Base-by-base conservation (phyloP, 1,140 invertebrate genomes). In the Magallana gigas region DNA sequence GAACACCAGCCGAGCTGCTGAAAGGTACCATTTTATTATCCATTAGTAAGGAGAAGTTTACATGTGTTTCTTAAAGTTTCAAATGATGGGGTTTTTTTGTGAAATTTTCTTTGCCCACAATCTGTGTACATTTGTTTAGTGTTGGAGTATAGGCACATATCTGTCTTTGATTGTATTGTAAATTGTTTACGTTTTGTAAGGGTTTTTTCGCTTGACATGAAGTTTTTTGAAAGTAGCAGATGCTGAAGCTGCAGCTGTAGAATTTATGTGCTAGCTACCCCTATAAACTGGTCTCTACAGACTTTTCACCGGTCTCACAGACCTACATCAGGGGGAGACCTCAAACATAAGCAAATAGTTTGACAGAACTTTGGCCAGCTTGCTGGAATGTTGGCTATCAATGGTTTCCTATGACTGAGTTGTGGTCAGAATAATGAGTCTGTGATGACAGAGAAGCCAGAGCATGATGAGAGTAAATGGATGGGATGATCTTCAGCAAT, bases 11-110 rank as follows among this genome's bases (percentile, higher is more conserved):
- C 8, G 18, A 71, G 68, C 18, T 71, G 68, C 68, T 71, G 68
- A 71, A 71, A 71, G 68, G 68, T 71, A 71, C 68, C 68, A 71
- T 18, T 71, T 71, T 71, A 71, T 71, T 71, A 29, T 29, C n/a
- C 68, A 71, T 71, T 29, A 71, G 68, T 29, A 8, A 71, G 68
- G 36, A 8, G n/a, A 23, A 29, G n/a, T 29, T 29, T 71, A 71
- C 68, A 71, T 23, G 23, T 71, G 68, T 71, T 71, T 29, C 8
- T 36, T 9, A 29, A 29, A 23, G 18, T 23, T 71, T 29, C 11
- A 71, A 71, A 71, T 29, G 68, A 71, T 71, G 64, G 18, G 64
- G 0, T 71, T 71, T 71, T 23, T 71, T 71, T 9, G 36, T 71
- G 23, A 23, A 23, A 23, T 48, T 71, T 71, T 71, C 5, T 48